Percentiles rank a stretch among this genome's conserved stretches.
Evolutionary conservation across 1,140 invertebrate genomes (phyloP).

Genomic region (Cataglyphis hispanica): DNA sequence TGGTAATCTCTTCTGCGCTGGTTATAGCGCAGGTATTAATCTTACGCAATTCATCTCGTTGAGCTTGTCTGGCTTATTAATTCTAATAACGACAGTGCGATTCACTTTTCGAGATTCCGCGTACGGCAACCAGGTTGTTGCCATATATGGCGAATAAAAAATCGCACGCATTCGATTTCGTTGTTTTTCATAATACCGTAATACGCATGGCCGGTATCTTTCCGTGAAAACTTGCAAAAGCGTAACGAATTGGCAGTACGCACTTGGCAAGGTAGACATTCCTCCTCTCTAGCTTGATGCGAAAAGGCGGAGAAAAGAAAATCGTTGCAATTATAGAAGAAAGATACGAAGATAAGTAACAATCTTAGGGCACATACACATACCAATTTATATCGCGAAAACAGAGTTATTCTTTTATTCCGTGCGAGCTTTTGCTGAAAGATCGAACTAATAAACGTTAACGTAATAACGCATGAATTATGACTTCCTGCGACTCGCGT

Average conservation of each 20-base stretch:
- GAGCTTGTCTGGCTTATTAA: constrained; percentile 68
- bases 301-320: constrained; percentile 6
- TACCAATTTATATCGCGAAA: constrained; percentile 32
- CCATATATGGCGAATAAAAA: constrained; percentile 55
- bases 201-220: constrained; percentile 48
- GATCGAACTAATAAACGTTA: constrained; percentile 70
- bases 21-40: constrained; percentile 81
- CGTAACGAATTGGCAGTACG: constrained; percentile 47
- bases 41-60: constrained; percentile 80
- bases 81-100: constrained; percentile 70
- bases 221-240: constrained; percentile 56
- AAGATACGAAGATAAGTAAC: constrained; percentile 18
- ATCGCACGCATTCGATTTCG: constrained; percentile 37
- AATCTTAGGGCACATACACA: constrained; percentile 11
- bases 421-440: constrained; percentile 54
- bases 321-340: not conserved
- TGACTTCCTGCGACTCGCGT: constrained; percentile 71
- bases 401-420: constrained; percentile 45
- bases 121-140: not conserved
- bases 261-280: constrained; percentile 58
- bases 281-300: constrained; percentile 2
- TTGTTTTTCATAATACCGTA: constrained; percentile 56
- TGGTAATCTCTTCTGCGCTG: constrained; percentile 79
- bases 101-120: constrained; percentile 70
- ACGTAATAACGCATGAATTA: constrained; percentile 67